A percentile compares a stretch with the other conserved stretches of the same genome.
Evolutionary conservation across 2,113 vertebrate genomes (phyloP).

Genomic region (Seriola rivoliana): DNA sequence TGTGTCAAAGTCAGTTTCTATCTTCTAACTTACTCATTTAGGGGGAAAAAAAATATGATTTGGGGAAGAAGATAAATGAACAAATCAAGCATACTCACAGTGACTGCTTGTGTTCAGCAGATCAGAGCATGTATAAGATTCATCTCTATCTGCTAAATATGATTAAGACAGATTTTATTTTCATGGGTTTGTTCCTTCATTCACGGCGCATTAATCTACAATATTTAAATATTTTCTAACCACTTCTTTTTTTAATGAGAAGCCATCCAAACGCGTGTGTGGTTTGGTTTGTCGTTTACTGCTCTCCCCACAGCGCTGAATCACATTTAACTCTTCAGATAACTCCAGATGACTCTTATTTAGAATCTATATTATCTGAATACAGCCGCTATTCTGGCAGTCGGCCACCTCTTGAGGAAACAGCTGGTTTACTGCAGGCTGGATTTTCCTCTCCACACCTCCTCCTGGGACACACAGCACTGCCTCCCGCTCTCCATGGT

Average conservation of each 20-base stretch:
- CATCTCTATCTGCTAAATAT: slow-evolving; percentile 11
- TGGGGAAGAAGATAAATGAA: slow-evolving; percentile 23
- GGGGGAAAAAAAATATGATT: neutral
- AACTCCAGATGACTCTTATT: neutral
- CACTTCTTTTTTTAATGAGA: neutral
- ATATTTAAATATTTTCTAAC: neutral
- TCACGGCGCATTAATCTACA: neutral
- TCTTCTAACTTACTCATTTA: slow-evolving; percentile 1
- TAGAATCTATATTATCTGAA: slow-evolving; percentile 21
- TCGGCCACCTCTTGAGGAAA: slow-evolving; percentile 51
- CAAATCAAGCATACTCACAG: neutral
- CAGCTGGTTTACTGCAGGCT: slow-evolving; percentile 63
- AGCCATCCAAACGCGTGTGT: no score
- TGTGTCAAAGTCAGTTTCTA: neutral
- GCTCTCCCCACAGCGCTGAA: neutral
- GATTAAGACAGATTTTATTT: slow-evolving; percentile 22
- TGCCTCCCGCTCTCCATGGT: slow-evolving; percentile 26
- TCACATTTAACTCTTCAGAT: neutral
- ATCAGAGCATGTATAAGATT: neutral
- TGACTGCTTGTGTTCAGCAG: neutral
- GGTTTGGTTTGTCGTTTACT: neutral
- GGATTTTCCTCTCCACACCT: slow-evolving; percentile 23
- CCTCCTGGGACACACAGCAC: slow-evolving; percentile 52
- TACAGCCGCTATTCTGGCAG: slow-evolving; percentile 44
- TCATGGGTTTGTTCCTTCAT: neutral